Conservation (phyloP, 2,113 vertebrate genomes). For the Recurvirostra avosetta region DNA sequence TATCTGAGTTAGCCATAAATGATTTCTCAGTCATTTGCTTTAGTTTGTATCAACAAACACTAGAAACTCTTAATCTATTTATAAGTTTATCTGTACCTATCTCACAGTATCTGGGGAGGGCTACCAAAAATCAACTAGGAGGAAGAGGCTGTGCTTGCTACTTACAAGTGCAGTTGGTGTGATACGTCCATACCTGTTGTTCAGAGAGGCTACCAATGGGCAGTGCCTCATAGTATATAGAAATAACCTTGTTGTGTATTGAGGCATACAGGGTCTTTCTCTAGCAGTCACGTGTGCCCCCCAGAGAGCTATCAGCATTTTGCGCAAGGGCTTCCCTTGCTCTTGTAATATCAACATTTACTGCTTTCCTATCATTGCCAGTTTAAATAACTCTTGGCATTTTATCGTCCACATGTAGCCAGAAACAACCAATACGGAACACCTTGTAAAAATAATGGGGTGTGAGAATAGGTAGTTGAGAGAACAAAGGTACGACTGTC, state of each 20-base stretch:
- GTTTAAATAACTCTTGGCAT: background rate
- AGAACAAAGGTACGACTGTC: background rate
- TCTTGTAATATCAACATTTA: background rate
- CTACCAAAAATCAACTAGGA: background rate
- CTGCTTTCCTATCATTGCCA: background rate
- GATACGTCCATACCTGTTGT: background rate
- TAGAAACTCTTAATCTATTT: background rate
- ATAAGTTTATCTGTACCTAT: background rate
- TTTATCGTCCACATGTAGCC: background rate
- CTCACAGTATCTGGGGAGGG: no score
- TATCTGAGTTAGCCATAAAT: background rate
- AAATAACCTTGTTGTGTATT: background rate
- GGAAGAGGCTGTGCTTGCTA: background rate
- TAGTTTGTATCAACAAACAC: background rate
- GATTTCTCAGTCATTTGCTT: background rate
- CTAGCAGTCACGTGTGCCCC: background rate
- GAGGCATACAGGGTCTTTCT: background rate
- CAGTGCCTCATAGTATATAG: background rate
- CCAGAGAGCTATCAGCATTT: background rate
- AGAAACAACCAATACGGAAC: background rate
- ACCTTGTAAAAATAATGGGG: background rate
- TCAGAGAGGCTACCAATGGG: background rate
- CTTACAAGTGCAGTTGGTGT: background rate
- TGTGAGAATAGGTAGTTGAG: background rate
- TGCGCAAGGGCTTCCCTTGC: background rate